Base-by-base conservation (phyloP, 2,113 vertebrate species). In the Riparia riparia region DNA sequence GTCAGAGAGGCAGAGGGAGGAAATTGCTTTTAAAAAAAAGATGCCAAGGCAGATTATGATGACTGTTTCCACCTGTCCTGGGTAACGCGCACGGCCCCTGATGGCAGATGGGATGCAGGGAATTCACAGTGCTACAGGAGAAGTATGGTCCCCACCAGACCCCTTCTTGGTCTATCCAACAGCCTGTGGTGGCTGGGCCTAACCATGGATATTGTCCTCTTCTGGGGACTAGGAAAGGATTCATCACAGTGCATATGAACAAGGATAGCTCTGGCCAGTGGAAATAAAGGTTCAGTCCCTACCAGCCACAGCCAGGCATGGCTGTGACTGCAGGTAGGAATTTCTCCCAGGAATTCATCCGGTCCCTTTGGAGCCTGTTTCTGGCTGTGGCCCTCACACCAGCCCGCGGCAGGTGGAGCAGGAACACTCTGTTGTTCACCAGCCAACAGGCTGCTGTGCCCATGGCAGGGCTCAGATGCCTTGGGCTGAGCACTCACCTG, bases 1-100 rank as follows among this genome's bases (percentile, higher is more conserved):
- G 88, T 90, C 95, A 84, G 78, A 93, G 93, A 96, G 69, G 88
- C 88, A 96, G 81, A 88, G 56, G 79, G 72, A 96, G 92, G 96
- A 97, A 97, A 97, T 96, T 96, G 95, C 94, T 96, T 96, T 93
- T 58, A 32, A 80, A 76, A 85, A 95, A 87, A 80, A 74, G 82
- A 90, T 95, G 93, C 91, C 81, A 79, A 89, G 56, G 93, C 72
- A 84, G 94, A 96, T 97, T 92, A 72, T 94, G 95, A 82, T 78
- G 94, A 76, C 86, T 96, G 77, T 84, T 95, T 91, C 95, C 73
- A 94, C 95, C 96, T 96, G 90, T 88, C 85, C 84, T 72, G 60
- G 47, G 70, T 41, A 82, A 82, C 11, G 17, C 2, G 0, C 57
- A 60, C 0, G 1, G 88, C 22, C 58, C 53, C 63, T 39, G 72